Evolutionary conservation across 2,888 invertebrate species (phyloP), one percentile per base, ranked within the genome.

Genomic region (Cheilosia variabilis): DNA sequence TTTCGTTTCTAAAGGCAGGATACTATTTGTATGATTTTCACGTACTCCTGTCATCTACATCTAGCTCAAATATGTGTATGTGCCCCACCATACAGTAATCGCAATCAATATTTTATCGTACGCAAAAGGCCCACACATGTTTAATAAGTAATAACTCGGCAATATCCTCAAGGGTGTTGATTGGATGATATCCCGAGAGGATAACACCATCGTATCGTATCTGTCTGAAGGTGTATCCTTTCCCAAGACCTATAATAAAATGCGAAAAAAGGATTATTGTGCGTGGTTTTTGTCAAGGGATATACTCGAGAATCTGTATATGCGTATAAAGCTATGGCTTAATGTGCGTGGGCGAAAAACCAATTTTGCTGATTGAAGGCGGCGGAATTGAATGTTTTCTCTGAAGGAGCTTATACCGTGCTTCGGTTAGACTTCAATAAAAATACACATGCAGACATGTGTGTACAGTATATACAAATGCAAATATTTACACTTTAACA

Each of bases 91-190:
- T 55, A 10, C 10, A 58, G 60, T 53, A 68, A 68, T 68, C 60
- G 60, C 66, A 31, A 53, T 76, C 60, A 68, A 76, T 76, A 76
- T 76, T 76, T 68, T 27, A 76, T 52, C 45, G 43, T 19, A n/a
- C 43, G 45, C 22, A 60, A 71, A 66, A 43, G 60, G 58, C 58
- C 19, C 43, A 57, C 45, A 68, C 75, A 66, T 66, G 65, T 41
- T 66, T 76, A 66, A 76, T 76, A 58, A 68, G 58, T 76, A 58
- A 76, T 76, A 58, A 60, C 66, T 31, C 50, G 58, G 58, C 71
- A 47, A 50, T 17, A 71, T 71, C 45, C 71, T 27, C 50, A 41
- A 41, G 71, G 76, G 76, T 76, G 76, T 68, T 76, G 76, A 76
- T 60, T 76, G 66, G 66, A 76, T 68, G 68, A 43, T 58, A 68